Conservation (phyloP, 2,888 invertebrate genomes). For the Seira musarum region DNA sequence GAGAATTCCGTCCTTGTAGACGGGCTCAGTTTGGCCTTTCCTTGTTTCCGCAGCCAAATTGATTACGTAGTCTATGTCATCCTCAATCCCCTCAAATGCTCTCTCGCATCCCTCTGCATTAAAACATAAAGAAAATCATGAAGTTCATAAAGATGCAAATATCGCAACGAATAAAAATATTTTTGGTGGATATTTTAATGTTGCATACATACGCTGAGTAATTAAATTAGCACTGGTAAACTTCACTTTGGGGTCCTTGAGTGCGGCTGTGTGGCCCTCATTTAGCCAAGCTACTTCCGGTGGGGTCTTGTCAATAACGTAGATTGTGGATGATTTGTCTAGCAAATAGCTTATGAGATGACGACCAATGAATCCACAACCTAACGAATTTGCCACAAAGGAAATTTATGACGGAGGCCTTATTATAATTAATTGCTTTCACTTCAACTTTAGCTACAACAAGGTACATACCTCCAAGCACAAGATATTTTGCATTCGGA, state of each 20-base stretch:
- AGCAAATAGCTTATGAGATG: slow-evolving; percentile 88
- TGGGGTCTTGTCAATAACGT: slow-evolving; percentile 93
- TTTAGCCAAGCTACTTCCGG: slow-evolving; percentile 94
- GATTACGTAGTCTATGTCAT: slow-evolving; percentile 83
- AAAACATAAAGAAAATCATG: not conserved
- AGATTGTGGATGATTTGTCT: slow-evolving; percentile 81
- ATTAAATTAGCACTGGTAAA: slow-evolving; percentile 95
- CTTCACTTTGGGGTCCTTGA: slow-evolving; percentile 84
- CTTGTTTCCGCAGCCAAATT: slow-evolving; percentile 96
- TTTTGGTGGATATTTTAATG: not conserved
- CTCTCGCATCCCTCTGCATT: slow-evolving; percentile 83
- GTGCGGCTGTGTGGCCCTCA: slow-evolving; percentile 80
- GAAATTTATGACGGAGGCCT: not conserved
- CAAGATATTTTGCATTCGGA: slow-evolving; percentile 57
- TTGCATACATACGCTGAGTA: slow-evolving; percentile 75
- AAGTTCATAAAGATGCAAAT: not conserved
- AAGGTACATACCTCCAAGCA: slow-evolving; percentile 65
- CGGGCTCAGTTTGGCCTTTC: slow-evolving; percentile 88
- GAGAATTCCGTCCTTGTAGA: slow-evolving; percentile 91
- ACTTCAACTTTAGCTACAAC: no score
- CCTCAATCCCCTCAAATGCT: slow-evolving; percentile 79
- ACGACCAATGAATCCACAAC: slow-evolving; percentile 94
- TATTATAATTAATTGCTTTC: slow-evolving; percentile 8
- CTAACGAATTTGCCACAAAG: slow-evolving; percentile 77
- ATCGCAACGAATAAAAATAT: not conserved